Base-by-base conservation (phyloP, 2,113 vertebrate species). In the Electrona antarctica region DNA sequence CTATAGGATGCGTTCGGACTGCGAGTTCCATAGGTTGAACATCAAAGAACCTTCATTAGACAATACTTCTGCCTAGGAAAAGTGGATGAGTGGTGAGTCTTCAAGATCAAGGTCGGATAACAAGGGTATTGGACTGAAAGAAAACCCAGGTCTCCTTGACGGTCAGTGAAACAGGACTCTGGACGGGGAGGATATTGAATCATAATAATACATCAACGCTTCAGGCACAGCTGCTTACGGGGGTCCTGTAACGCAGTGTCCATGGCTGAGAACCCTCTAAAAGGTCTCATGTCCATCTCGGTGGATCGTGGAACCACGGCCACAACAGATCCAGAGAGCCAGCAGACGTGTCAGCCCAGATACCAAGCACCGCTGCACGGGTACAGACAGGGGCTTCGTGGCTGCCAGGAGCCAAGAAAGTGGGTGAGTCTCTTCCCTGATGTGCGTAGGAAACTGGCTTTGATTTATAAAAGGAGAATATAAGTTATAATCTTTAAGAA, bases 351-450 rank as follows among this genome's bases (percentile, higher is more conserved):
- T 8, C 67, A 45, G 7, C 57, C 59, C 59, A 2, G 52, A 14
- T n/a, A 69, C 13, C 73, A 57, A 3, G 69, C 76, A 13, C 67
- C 63, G 12, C 52, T 12, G 28, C 71, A 50, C 4, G 59, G 64
- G 63, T 64, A 63, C 56, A 71, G 74, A 67, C 76, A 73, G 71
- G 65, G 78, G 8, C 0, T 13, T 8, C 78, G 50, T 15, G 73
- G 73, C 63, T 57, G 77, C 66, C 69, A 14, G 52, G 78, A 90
- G 64, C 57, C 76, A 14, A 86, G 74, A 60, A 93, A 91, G 69
- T 85, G 87, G 93, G 93, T 93, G 77, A 93, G 93, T 92, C 59
- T 52, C 55, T 70, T 13, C 73, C n/a, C 65, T 87, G 87, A 56
- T 69, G 7, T 77, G 81, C 33, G 5, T 6, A 41, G 33, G 33